Evolutionary conservation across 2,888 invertebrate species (phyloP), one percentile per base, ranked within the genome.

Genomic region (Drosophila mayaguana): DNA sequence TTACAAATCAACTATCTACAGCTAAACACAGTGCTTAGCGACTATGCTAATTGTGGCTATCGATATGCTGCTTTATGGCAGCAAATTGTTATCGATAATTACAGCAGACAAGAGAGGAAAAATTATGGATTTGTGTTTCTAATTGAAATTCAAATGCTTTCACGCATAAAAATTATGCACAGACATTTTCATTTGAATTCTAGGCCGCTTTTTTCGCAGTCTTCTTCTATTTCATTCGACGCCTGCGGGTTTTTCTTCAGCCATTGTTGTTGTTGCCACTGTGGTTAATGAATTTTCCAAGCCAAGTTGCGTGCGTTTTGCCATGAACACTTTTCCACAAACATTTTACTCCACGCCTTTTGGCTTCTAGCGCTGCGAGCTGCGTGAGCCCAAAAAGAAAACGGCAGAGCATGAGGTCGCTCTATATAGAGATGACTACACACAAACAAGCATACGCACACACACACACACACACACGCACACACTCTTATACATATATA

Each of bases 251-350:
- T 81, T 53, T 53, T 53, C 51, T 36, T 36, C 72, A 78, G 53
- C 65, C 54, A 69, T 64, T 60, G 40, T 43, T 74, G 53, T 36
- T 75, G 53, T 38, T 71, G 36, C 60, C 65, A 51, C 55, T 67
- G 71, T 66, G 73, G 65, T 54, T 68, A 70, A 70, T 85, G 74
- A 71, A 68, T 72, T 76, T 70, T 72, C 72, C 56, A 62, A 69
- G 72, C 68, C 68, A 62, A 66, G 66, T 79, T 79, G 80, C 81
- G 80, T 80, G 80, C 80, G 79, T 46, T 69, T 71, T 62, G 75
- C 80, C 67, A 82, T 78, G 73, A 81, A 81, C 80, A 78, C 70
- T 84, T 87, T 84, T 87, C 86, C 82, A 80, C 82, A 71, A 80
- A 75, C 67, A 76, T 71, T 80, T 80, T 73, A 40, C 50, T 61